These are phyloP conservation scores for Crocuta crocuta DNA, from an alignment of 2,113 vertebrate species.

Conservation along the genomic window DNA sequence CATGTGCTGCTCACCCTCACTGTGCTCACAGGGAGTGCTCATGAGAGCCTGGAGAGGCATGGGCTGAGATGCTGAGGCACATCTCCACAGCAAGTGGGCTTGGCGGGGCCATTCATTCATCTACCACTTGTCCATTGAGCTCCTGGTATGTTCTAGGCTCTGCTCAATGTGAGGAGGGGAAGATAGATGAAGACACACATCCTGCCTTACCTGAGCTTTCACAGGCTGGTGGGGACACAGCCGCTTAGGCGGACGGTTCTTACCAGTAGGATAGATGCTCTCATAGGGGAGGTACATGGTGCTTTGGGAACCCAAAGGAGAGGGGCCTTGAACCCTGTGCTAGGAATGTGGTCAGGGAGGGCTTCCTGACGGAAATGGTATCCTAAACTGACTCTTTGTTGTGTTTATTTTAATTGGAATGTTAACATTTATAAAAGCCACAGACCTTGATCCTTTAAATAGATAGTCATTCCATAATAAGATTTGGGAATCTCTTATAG, in stretches of 20 bases:
- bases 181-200: background rate
- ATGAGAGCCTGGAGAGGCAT: rapidly evolving
- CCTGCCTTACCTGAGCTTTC: background rate
- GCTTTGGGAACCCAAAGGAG: background rate
- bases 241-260: background rate
- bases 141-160: background rate
- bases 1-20: rapidly evolving
- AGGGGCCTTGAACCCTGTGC: background rate
- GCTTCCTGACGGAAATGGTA: conserved; percentile 13
- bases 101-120: background rate
- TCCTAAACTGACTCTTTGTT: background rate
- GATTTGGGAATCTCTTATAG: background rate
- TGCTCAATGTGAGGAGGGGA: background rate
- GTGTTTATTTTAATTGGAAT: background rate
- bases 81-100: background rate
- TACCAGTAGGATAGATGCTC: background rate
- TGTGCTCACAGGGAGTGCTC: background rate
- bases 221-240: background rate
- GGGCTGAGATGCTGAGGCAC: background rate
- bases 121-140: background rate
- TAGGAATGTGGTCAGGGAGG: background rate
- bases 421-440: conserved; percentile 9
- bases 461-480: background rate
- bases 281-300: background rate
- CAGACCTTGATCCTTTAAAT: background rate